phyloP scores from a whole-genome alignment of 2,888 invertebrate genomes.

The Drosophila acutilabella region DNA sequence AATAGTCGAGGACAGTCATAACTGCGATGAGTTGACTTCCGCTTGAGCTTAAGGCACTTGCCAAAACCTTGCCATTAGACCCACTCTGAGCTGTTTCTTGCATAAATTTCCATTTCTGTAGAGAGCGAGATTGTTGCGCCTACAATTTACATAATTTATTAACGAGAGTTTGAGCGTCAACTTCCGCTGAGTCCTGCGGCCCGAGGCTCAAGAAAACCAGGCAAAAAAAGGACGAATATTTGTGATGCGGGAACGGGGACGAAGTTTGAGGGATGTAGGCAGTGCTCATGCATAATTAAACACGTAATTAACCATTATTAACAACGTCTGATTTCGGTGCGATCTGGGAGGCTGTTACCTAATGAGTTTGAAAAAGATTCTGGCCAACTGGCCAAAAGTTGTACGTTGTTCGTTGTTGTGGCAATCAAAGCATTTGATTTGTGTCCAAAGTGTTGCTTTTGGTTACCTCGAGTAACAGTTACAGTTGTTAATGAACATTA shows the following conservation, averaged over 20 bases:
- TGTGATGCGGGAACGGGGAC: background rate
- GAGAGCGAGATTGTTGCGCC: conserved; percentile 63
- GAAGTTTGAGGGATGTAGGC: conserved; percentile 31
- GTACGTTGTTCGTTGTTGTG: conserved; percentile 10
- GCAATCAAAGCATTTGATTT: conserved; percentile 76
- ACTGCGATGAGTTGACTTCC: conserved; percentile 66
- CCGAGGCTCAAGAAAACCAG: conserved; percentile 30
- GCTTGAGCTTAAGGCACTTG: conserved; percentile 65
- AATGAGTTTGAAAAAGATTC: conserved; percentile 74
- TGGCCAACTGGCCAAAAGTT: conserved; percentile 41
- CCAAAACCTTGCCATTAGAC: conserved; percentile 41
- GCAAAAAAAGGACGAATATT: conserved; percentile 19
- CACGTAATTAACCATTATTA: conserved; percentile 81
- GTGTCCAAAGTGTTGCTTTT: conserved; percentile 49
- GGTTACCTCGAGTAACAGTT: conserved; percentile 27
- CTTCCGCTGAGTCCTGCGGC: conserved; percentile 59
- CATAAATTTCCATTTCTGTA: conserved; percentile 64
- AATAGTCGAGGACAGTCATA: conserved; percentile 48
- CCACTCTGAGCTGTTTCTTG: conserved; percentile 34
- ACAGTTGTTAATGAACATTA: conserved; percentile 70
- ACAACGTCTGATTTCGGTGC: conserved; percentile 75
- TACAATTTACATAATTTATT: conserved; percentile 79
- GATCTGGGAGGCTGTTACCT: conserved; percentile 60
- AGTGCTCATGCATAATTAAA: conserved; percentile 76
- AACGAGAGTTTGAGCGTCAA: conserved; percentile 77